phyloP scores from a whole-genome alignment of 2,888 invertebrate species.

The Junonia oenone region DNA sequence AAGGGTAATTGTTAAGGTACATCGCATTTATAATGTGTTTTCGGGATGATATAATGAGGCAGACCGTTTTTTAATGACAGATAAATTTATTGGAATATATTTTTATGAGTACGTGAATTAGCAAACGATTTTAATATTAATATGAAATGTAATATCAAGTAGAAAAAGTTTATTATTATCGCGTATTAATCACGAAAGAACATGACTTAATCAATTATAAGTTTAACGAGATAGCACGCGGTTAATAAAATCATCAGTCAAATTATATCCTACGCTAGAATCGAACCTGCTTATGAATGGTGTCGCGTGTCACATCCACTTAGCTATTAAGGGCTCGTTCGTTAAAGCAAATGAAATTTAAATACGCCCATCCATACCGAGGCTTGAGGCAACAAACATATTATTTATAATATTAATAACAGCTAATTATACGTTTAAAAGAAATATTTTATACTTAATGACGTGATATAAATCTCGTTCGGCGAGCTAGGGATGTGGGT shows the following conservation, averaged over 20 bases:
- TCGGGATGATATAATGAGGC: constrained; percentile 49
- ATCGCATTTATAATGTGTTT: constrained; percentile 47
- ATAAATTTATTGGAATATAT: constrained; percentile 21
- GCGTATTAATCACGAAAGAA: background rate
- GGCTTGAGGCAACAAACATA: constrained; percentile 46
- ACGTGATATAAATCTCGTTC: constrained; percentile 75
- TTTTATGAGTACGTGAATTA: background rate
- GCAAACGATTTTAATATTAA: background rate
- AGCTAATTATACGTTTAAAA: constrained; percentile 77
- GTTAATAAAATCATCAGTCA: constrained; percentile 4
- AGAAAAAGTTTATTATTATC: background rate
- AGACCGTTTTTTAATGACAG: constrained; percentile 25
- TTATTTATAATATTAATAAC: constrained; percentile 79
- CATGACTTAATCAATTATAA: background rate
- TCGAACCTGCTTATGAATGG: constrained; percentile 19
- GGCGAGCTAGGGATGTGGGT: constrained; percentile 47
- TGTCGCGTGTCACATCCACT: constrained; percentile 25
- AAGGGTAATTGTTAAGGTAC: constrained; percentile 58
- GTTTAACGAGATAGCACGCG: background rate
- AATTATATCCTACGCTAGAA: constrained; percentile 9
- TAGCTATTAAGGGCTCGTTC: constrained; percentile 23
- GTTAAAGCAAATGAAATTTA: constrained; percentile 44
- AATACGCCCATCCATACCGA: constrained; percentile 43
- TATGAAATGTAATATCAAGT: background rate
- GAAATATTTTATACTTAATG: constrained; percentile 79